Percentiles rank a stretch among this genome's conserved stretches.
phyloP scores from a whole-genome alignment of 2,113 vertebrate genomes.

The Podilymbus podiceps region DNA sequence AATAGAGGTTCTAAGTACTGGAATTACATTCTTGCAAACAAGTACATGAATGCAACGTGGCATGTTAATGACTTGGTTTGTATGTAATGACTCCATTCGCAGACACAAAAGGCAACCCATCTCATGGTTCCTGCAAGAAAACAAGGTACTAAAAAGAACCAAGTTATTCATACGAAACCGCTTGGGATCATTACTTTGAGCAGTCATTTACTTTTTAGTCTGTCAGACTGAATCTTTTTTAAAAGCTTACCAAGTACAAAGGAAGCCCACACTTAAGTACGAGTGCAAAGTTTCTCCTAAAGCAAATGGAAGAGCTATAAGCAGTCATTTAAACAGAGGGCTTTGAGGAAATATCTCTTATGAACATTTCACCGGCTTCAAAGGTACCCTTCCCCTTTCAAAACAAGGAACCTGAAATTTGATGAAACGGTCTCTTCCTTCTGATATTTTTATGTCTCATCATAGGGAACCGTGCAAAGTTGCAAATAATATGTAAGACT shows the following conservation, averaged over 20 bases:
- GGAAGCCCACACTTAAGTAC: neutral
- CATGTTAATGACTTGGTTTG: neutral
- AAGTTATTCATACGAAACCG: neutral
- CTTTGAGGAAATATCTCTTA: neutral
- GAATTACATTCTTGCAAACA: neutral
- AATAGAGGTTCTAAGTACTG: neutral
- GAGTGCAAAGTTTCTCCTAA: neutral
- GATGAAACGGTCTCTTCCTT: neutral
- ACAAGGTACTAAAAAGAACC: neutral
- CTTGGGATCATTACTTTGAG: neutral
- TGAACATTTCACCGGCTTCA: neutral
- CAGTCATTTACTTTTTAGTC: neutral
- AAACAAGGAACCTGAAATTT: neutral
- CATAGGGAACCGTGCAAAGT: neutral
- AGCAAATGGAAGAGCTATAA: neutral
- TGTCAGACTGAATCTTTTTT: neutral
- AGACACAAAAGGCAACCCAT: conserved; percentile 4
- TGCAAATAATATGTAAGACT: neutral
- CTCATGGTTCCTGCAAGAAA: neutral
- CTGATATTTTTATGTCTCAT: neutral
- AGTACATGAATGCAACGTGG: fast-evolving
- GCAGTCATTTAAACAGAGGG: neutral
- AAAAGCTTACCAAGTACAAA: neutral
- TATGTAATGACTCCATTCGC: neutral
- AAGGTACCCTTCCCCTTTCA: neutral